Evolutionary conservation across 2,113 vertebrate species (phyloP).

Genomic region (Cavia aperea): DNA sequence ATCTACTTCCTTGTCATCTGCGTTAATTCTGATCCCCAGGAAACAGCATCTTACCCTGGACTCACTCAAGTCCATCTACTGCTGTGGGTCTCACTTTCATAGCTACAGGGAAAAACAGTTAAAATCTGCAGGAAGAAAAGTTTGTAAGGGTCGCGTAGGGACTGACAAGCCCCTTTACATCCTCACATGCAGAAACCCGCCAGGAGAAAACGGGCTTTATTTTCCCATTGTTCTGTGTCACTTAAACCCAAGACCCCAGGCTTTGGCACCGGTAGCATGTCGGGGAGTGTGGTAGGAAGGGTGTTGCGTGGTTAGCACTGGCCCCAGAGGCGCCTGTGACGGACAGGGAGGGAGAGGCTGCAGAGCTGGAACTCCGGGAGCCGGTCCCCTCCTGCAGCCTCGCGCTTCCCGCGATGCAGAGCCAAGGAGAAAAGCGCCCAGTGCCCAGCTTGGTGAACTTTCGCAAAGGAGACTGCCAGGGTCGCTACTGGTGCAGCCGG

Average conservation of each 20-base stretch:
- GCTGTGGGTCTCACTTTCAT: not conserved
- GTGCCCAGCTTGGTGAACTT: not conserved
- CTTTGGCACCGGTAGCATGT: not conserved
- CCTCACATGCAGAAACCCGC: not conserved
- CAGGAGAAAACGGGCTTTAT: not conserved
- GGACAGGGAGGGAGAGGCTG: too few species aligned
- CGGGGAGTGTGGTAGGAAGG: not conserved
- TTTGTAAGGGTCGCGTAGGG: not conserved
- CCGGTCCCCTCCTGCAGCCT: fast-evolving
- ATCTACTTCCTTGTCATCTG: conserved; percentile 40
- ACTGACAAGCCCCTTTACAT: not conserved
- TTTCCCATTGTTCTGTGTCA: not conserved
- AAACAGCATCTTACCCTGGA: conserved; percentile 7
- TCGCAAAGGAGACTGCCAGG: not conserved
- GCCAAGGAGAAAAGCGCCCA: fast-evolving
- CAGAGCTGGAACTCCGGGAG: not conserved
- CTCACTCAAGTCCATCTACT: not conserved
- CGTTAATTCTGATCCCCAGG: conserved; percentile 58
- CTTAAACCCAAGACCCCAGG: not conserved
- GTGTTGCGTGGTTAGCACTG: fast-evolving
- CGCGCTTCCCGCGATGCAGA: not conserved
- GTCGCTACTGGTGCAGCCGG: not conserved
- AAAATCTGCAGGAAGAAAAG: not conserved
- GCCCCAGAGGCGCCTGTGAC: not conserved
- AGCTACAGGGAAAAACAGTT: not conserved